Conservation (phyloP, 2,797 vertebrate species). For the Threskiornis aethiopicus region DNA sequence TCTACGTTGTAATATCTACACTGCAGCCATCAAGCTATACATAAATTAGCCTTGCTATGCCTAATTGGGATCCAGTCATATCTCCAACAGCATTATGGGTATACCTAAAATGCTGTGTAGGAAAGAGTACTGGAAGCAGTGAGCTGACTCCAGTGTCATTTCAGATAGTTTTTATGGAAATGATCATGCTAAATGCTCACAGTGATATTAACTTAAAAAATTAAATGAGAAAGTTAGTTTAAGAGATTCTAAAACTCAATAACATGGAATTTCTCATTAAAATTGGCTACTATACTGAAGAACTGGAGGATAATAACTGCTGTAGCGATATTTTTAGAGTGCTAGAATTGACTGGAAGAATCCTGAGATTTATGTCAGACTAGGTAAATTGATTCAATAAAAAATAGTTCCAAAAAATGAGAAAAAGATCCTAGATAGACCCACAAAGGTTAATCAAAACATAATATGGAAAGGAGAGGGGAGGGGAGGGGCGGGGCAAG, state of each 20-base stretch:
- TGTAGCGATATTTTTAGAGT: background rate
- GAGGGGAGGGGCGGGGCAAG: too few species aligned
- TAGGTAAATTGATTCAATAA: background rate
- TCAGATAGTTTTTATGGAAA: constrained; percentile 4
- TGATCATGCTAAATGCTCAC: background rate
- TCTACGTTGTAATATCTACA: background rate
- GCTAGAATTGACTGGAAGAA: background rate
- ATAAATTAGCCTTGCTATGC: background rate
- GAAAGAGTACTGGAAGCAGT: background rate
- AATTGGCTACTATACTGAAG: background rate
- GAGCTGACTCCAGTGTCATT: background rate
- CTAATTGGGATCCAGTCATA: background rate
- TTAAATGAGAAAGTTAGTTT: background rate
- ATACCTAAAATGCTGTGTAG: background rate
- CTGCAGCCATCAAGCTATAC: background rate
- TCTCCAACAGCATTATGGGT: background rate
- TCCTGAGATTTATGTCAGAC: background rate
- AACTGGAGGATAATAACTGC: background rate
- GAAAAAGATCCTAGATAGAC: background rate
- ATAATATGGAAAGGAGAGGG: too few species aligned
- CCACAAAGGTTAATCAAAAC: background rate
- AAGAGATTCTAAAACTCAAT: background rate
- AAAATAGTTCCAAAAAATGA: background rate
- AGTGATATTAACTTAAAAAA: background rate
- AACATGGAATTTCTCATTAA: background rate